Evolutionary conservation across 2,113 vertebrate genomes (phyloP).

Genomic region (Eudyptes chrysolophus): DNA sequence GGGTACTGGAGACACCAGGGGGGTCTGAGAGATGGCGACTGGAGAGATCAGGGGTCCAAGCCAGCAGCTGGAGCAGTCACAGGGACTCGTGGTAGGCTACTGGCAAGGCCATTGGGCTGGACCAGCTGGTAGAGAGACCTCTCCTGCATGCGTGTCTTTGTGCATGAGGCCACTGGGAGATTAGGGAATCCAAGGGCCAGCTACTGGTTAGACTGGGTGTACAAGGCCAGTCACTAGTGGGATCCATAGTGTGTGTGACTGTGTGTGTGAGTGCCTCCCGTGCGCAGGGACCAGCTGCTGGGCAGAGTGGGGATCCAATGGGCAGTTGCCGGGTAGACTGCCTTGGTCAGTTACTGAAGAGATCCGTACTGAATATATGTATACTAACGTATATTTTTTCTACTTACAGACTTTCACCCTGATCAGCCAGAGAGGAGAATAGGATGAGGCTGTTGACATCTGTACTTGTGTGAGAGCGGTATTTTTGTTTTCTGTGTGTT

Average conservation of each 20-base stretch:
- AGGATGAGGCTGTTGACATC: too few relatives aligned
- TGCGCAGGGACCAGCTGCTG: not conserved
- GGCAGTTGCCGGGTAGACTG: not conserved
- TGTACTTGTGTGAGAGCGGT: fast-evolving
- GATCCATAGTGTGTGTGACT: too few relatives aligned
- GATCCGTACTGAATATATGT: not conserved
- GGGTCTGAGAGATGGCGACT: not conserved
- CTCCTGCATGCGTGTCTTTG: not conserved
- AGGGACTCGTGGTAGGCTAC: not conserved
- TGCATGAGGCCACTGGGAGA: not conserved
- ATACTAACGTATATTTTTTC: not conserved
- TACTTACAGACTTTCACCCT: not conserved
- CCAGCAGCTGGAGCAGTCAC: not conserved
- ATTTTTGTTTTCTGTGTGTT: not conserved
- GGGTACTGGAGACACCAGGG: not conserved
- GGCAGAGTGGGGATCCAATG: not conserved
- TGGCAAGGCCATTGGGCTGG: not conserved
- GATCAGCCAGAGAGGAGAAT: not conserved
- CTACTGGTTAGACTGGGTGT: not conserved
- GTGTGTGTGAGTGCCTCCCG: too few relatives aligned
- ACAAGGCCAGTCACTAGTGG: too few relatives aligned
- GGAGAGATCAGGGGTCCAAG: too few relatives aligned
- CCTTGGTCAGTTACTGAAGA: not conserved
- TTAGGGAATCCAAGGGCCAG: not conserved
- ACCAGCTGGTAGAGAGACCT: not conserved